Evolutionary conservation across 1,140 invertebrate genomes (phyloP), one percentile per base, ranked within the genome.

Genomic region (Drosophila sucinea): DNA sequence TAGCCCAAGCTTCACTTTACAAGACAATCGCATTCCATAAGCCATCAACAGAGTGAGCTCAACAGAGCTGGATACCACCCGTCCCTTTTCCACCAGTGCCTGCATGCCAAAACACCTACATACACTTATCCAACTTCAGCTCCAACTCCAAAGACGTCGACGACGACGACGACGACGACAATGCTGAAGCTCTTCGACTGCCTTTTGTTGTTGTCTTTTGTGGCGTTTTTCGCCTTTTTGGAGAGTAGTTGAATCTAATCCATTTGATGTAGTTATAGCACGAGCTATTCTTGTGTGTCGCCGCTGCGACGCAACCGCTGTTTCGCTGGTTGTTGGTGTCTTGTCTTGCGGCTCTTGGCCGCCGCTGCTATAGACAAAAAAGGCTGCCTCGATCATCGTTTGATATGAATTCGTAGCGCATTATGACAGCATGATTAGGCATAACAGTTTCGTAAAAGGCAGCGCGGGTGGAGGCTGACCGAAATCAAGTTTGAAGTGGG

Each of bases 371-470:
- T 84, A 85, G 74, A 81, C 55, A 75, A 81, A 75, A 87, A 82
- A 84, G 85, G 81, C 81, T 85, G 85, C 79, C 81, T 81, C 86
- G 81, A 90, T 90, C 85, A 90, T 89, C 85, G 85, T 89, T 89
- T 89, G 85, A 89, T 90, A 89, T 84, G 86, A 90, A 90, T 90
- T 90, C 86, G 85, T 85, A 90, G 83, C 90, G 83, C 90, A 91
- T 91, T 91, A 91, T 91, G 90, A 91, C 90, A 91, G 90, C 90
- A 91, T 91, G 90, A 91, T 91, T 91, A 91, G 90, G 90, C 90
- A 91, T 91, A 89, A 89, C 90, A 91, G 86, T 86, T 89, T 89
- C 84, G 83, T 86, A 89, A 84, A 81, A 78, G 75, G 77, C 77
- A 75, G 67, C 76, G 78, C 71, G 78, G 85, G 85, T 81, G 85